Evolutionary conservation across 2,888 invertebrate species (phyloP), one percentile per base, ranked within the genome.

Genomic region (Nebria brevicollis): DNA sequence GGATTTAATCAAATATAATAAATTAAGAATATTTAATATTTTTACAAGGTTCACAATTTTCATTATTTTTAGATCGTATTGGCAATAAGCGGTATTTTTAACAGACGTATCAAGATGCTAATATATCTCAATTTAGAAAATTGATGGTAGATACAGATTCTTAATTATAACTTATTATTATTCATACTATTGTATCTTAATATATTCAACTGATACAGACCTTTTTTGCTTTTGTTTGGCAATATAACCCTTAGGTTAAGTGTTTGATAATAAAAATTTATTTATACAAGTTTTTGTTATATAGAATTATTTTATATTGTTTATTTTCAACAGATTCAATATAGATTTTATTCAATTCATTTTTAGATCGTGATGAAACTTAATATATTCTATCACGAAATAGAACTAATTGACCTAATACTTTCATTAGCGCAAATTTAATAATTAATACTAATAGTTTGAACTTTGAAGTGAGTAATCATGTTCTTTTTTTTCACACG

Each of bases 81-180:
- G 54, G 11, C 54, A 54, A 54, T 54, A 54, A 11, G 54, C 54
- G 54, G 54, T 54, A 54, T 13, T 11, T 54, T 54, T 54, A 13
- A 54, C 54, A 54, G 70, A 20, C 42, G 10, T 73, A 73, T 73
- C 73, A 73, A 73, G 73, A 73, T 73, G 43, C 43, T 73, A 34
- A 73, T 73, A 34, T 42, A 73, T 73, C 73, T 73, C 26, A 41
- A 66, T 77, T 68, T 77, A n/a, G 42, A 77, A 25, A 41, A 75
- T 68, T 10, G 70, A 68, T 54, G 11, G 26, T n/a, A 77, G 66
- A 77, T 77, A 77, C 26, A 77, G 74, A 77, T 77, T 68, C 15
- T 15, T 77, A 77, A 68, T 68, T 77, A 77, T 42, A 77, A 26
- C 26, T 72, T 68, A 41, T 68, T 77, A 72, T 68, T 77, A 72